A percentile compares a stretch with the other conserved stretches of the same genome.
These are phyloP conservation scores for Anhinga anhinga DNA, from an alignment of 2,113 vertebrate species.

Conservation along the genomic window DNA sequence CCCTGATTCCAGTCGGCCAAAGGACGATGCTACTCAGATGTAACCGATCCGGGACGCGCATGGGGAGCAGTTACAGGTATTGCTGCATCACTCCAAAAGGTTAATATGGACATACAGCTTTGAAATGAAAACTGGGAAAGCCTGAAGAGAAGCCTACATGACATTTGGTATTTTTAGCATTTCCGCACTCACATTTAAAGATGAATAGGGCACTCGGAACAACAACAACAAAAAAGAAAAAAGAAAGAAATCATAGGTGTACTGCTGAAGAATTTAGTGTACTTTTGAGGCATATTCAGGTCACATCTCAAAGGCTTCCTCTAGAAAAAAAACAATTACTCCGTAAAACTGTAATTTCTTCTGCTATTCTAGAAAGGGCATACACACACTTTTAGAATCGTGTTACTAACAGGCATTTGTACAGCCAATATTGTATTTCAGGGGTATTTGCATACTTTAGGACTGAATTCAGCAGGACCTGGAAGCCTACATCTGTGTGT, in stretches of 20 bases:
- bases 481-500: neutral
- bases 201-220: neutral
- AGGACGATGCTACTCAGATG: neutral
- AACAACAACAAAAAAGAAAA: neutral
- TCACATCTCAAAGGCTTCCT: neutral
- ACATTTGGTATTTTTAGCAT: neutral
- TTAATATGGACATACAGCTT: neutral
- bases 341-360: neutral
- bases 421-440: neutral
- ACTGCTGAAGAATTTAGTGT: neutral
- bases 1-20: fast-evolving
- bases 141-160: neutral
- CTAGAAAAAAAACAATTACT: neutral
- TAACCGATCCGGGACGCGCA: neutral
- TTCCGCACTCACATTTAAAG: neutral
- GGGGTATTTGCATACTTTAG: neutral
- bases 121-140: neutral
- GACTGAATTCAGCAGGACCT: neutral
- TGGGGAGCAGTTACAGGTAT: neutral
- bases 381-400: neutral
- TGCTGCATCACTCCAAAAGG: neutral
- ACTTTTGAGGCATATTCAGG: neutral
- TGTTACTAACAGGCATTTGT: neutral
- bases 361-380: neutral
- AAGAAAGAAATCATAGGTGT: neutral